Evolutionary conservation across 2,888 invertebrate species (phyloP).

Genomic region (Dynastes maya): DNA sequence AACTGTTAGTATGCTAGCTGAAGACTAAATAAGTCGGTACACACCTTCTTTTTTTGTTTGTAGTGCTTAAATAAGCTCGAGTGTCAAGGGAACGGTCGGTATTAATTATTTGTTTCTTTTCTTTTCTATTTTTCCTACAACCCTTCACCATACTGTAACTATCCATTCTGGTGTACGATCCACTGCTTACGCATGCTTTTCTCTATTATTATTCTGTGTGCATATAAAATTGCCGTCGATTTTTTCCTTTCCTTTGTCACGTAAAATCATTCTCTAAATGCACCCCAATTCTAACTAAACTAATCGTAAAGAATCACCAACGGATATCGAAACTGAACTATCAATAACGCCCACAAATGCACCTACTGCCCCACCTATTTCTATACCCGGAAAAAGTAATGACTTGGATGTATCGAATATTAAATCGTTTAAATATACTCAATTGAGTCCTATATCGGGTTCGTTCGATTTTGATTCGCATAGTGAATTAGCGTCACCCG

Average conservation of each 20-base stretch:
- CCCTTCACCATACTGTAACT: conserved; percentile 26
- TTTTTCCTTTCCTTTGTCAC: not conserved
- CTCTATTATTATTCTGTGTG: conserved; percentile 46
- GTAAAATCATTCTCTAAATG: not conserved
- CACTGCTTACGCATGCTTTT: conserved; percentile 51
- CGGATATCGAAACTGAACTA: conserved; percentile 57
- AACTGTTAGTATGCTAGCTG: not conserved
- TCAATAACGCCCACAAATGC: conserved; percentile 66
- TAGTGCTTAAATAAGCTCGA: conserved; percentile 39
- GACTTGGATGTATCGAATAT: conserved; percentile 55
- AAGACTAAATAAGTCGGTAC: not conserved
- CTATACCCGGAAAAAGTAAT: conserved; percentile 66
- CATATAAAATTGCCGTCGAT: conserved; percentile 33
- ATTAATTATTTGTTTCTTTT: conserved; percentile 52
- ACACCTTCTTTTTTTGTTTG: conserved; percentile 27
- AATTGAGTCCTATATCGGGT: conserved; percentile 67
- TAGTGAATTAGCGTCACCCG: conserved; percentile 61
- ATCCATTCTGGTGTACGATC: conserved; percentile 39
- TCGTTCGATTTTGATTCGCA: conserved; percentile 65
- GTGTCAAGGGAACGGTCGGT: conserved; percentile 47
- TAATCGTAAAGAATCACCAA: conserved; percentile 23
- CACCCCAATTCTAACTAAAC: not conserved
- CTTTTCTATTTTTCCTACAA: conserved; percentile 50
- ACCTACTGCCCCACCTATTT: conserved; percentile 61
- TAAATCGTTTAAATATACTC: conserved; percentile 47